phyloP scores from a whole-genome alignment of 2,113 vertebrate species.

The Pogonocichla stellata region DNA sequence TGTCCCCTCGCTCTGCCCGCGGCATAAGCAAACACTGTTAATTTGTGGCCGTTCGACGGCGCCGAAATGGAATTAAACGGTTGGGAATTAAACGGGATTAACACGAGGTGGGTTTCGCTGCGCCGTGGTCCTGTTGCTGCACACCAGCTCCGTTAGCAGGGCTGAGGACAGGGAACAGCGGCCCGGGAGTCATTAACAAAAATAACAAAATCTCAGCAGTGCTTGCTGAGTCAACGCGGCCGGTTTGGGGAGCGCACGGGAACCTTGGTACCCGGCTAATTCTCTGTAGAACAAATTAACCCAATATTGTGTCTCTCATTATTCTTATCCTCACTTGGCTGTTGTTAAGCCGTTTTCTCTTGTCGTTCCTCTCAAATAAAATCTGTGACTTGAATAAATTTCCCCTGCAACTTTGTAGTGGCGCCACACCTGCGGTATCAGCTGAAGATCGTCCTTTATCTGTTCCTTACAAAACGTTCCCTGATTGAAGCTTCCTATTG shows the following conservation, averaged over 20 bases:
- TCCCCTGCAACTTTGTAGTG: constrained; percentile 5
- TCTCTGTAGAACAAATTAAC: not conserved
- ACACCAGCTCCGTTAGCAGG: not conserved
- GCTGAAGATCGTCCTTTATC: constrained; percentile 18
- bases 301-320: not conserved
- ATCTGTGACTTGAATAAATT: constrained; percentile 61
- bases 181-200: not conserved
- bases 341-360: not conserved
- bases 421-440: not conserved
- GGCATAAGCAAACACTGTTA: constrained; percentile 42
- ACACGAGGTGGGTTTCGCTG: not conserved
- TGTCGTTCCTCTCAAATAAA: constrained; percentile 18
- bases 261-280: not conserved
- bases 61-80: not conserved
- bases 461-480: not conserved
- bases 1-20: not conserved
- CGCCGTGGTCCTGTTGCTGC: fast-evolving
- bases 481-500: not conserved
- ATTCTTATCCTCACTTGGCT: not conserved
- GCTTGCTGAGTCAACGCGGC: not conserved
- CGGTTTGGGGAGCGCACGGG: not conserved
- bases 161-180: not conserved
- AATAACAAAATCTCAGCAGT: not conserved
- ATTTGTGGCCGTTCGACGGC: not conserved
- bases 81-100: not conserved